A percentile compares a stretch with the other conserved stretches of the same genome.
Conservation (phyloP, 2,888 invertebrate genomes). For the Drosophila bunnanda region DNA sequence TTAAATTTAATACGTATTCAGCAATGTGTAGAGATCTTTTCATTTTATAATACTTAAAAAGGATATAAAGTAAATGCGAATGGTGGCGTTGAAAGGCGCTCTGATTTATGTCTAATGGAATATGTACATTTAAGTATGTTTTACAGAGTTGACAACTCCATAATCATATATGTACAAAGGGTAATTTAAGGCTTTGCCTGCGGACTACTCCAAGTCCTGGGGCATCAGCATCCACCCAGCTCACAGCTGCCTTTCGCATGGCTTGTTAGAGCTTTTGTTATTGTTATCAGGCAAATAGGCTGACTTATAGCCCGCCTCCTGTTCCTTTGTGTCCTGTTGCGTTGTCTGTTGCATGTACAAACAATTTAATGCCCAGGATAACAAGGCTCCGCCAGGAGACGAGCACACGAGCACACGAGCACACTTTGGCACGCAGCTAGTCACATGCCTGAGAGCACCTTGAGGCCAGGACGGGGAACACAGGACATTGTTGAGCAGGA, state of each 20-base stretch:
- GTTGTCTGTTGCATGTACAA: constrained; percentile 61
- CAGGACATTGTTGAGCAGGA: constrained; percentile 29
- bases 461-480: neutral
- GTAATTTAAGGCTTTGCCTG: constrained; percentile 19
- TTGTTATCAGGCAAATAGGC: constrained; percentile 69
- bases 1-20: neutral
- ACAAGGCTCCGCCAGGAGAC: constrained; percentile 54
- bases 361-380: constrained; percentile 74
- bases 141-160: constrained; percentile 2
- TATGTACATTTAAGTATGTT: constrained; percentile 9
- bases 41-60: neutral
- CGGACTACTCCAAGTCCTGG: neutral
- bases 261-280: constrained; percentile 54
- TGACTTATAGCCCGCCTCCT: constrained; percentile 42
- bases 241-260: constrained; percentile 6
- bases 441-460: constrained; percentile 43
- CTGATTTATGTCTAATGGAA: constrained; percentile 12
- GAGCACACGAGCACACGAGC: constrained; percentile 34
- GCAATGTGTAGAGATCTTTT: neutral
- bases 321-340: constrained; percentile 24
- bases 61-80: neutral
- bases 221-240: constrained; percentile 4
- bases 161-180: constrained; percentile 22
- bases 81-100: neutral
- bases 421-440: constrained; percentile 44